A percentile compares a stretch with the other conserved stretches of the same genome.
phyloP scores from a whole-genome alignment of 1,140 invertebrate species.

The Drosophila pseudoananassae region DNA sequence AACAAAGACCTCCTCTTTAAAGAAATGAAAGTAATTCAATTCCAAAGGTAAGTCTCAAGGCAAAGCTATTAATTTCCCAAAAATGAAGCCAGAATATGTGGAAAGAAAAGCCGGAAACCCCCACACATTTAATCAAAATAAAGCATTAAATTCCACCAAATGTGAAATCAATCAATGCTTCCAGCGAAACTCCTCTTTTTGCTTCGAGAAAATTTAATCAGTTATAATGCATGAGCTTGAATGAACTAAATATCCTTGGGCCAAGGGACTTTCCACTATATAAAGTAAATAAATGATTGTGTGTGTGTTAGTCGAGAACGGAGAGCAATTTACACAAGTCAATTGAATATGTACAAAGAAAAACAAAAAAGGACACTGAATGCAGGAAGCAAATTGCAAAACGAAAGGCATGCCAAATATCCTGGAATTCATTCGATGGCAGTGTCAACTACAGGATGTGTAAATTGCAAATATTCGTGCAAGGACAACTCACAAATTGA shows the following conservation, averaged over 20 bases:
- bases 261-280: not conserved
- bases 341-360: slow-evolving; percentile 50
- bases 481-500: not conserved
- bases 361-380: slow-evolving; percentile 5
- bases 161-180: slow-evolving; percentile 52
- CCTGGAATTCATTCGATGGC: slow-evolving; percentile 14
- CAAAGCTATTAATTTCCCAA: slow-evolving; percentile 61
- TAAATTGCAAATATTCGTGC: not conserved
- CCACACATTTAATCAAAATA: slow-evolving; percentile 73
- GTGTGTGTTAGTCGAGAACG: slow-evolving; percentile 40
- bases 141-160: slow-evolving; percentile 73
- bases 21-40: slow-evolving; percentile 5
- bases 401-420: slow-evolving; percentile 21
- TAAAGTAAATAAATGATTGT: slow-evolving; percentile 45
- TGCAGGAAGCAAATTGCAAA: too few relatives aligned
- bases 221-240: slow-evolving; percentile 59
- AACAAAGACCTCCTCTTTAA: too few relatives aligned
- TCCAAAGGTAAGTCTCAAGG: slow-evolving; percentile 26
- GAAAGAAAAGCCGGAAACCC: too few relatives aligned
- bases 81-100: not conserved
- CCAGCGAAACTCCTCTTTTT: too few relatives aligned
- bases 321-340: slow-evolving; percentile 42
- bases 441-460: slow-evolving; percentile 18
- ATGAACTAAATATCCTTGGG: slow-evolving; percentile 12
- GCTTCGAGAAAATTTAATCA: slow-evolving; percentile 61